Evolutionary conservation across 2,113 vertebrate genomes (phyloP).

Genomic region (Scatophagus argus): DNA sequence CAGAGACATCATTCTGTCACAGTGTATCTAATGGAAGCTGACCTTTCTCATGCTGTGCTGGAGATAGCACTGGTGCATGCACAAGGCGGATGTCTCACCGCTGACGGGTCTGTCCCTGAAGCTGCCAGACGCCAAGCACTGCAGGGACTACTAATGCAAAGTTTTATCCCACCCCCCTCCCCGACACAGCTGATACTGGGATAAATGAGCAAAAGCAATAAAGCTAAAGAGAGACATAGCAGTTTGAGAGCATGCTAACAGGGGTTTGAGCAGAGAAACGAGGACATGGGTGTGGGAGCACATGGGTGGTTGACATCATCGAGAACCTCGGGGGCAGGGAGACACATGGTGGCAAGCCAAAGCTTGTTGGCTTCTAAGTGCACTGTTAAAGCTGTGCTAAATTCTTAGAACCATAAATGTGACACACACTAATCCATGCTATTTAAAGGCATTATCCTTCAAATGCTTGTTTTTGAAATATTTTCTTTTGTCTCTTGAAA

Average conservation of each 20-base stretch:
- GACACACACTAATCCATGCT: not conserved
- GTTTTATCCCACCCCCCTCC: not conserved
- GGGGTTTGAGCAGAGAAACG: slow-evolving; percentile 28
- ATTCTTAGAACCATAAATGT: not conserved
- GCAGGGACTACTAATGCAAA: not conserved
- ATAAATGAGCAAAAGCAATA: slow-evolving; percentile 22
- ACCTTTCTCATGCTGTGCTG: slow-evolving; percentile 47
- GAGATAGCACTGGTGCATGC: slow-evolving; percentile 29
- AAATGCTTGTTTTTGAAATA: slow-evolving; percentile 8
- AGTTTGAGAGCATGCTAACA: slow-evolving; percentile 15
- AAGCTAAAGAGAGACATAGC: slow-evolving; percentile 16
- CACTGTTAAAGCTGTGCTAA: slow-evolving; percentile 16
- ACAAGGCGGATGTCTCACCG: slow-evolving; percentile 23
- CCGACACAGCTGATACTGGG: slow-evolving; percentile 7
- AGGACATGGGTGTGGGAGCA: slow-evolving; percentile 57
- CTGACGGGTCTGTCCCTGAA: slow-evolving; percentile 35
- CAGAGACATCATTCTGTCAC: slow-evolving; percentile 44
- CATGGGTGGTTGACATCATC: slow-evolving; percentile 30
- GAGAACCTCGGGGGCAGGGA: slow-evolving; percentile 50
- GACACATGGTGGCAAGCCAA: slow-evolving; percentile 54
- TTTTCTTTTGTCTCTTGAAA: slow-evolving; percentile 9
- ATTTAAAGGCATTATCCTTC: slow-evolving; percentile 15
- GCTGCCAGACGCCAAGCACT: slow-evolving; percentile 16
- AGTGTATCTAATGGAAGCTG: slow-evolving; percentile 45
- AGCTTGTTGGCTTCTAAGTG: slow-evolving; percentile 39